Conservation (phyloP, 2,113 vertebrate species). For the Globicephala melas region DNA sequence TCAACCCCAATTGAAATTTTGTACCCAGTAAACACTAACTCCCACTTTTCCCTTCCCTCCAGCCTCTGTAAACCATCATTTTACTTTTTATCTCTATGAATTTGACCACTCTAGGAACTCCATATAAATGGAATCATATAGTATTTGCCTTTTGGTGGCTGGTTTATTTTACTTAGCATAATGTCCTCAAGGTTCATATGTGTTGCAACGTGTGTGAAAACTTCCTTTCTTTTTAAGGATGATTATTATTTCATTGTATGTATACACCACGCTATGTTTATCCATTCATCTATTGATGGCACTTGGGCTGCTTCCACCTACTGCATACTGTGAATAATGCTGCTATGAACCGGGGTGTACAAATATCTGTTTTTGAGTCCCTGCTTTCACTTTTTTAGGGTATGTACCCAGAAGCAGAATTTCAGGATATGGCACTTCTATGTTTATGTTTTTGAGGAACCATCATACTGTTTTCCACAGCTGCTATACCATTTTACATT, state of each 20-base stretch:
- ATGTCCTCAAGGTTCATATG: neutral
- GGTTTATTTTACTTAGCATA: neutral
- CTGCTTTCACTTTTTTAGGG: neutral
- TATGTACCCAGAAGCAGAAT: neutral
- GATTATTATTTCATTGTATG: neutral
- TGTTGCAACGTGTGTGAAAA: neutral
- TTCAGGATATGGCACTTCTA: neutral
- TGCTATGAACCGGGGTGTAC: neutral
- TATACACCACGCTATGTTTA: neutral
- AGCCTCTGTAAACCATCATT: neutral
- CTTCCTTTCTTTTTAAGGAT: neutral
- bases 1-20: neutral
- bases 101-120: neutral
- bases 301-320: neutral
- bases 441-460: neutral
- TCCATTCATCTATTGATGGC: neutral
- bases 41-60: neutral
- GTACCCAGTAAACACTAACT: neutral
- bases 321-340: neutral
- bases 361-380: neutral
- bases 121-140: neutral
- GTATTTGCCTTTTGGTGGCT: neutral
- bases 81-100: neutral
- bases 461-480: neutral
- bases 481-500: neutral